Conservation (phyloP, 2,797 vertebrate species). For the Bradypodion ventrale region DNA sequence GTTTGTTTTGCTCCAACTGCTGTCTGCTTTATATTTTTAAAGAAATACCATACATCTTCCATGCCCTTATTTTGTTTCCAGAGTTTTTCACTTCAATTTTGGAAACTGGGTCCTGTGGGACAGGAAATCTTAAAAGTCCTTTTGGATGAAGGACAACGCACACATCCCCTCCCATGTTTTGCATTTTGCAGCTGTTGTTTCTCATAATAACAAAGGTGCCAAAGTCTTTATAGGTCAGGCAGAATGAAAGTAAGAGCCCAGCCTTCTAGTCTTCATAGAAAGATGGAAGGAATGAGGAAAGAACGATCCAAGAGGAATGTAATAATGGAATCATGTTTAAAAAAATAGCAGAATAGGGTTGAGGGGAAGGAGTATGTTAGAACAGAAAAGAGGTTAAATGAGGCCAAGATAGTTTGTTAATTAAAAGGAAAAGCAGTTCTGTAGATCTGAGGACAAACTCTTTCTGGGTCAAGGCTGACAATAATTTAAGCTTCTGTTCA, state of each 20-base stretch:
- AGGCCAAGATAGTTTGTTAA: not conserved
- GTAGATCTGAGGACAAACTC: not conserved
- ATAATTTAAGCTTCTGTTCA: too few relatives aligned
- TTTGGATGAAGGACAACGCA: slow-evolving; percentile 21
- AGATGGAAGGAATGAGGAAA: not conserved
- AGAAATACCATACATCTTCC: not conserved
- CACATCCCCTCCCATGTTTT: slow-evolving; percentile 18
- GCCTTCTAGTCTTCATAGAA: not conserved
- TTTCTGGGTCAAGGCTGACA: not conserved
- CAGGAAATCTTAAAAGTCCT: slow-evolving; percentile 21
- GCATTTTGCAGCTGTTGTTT: slow-evolving; percentile 29
- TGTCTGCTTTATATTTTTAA: not conserved
- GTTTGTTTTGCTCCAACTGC: slow-evolving; percentile 18
- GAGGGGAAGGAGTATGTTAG: not conserved
- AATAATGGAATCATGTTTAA: not conserved
- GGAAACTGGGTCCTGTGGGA: not conserved
- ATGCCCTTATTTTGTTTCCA: not conserved
- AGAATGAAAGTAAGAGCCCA: not conserved
- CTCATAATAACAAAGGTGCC: slow-evolving; percentile 26
- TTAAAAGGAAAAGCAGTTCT: not conserved
- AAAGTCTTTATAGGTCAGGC: slow-evolving; percentile 36
- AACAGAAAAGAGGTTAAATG: not conserved
- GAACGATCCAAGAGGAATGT: not conserved
- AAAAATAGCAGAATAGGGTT: not conserved
- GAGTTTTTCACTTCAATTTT: slow-evolving; percentile 13